Evolutionary conservation across 1,140 invertebrate genomes (phyloP).

Genomic region (Manduca sexta): DNA sequence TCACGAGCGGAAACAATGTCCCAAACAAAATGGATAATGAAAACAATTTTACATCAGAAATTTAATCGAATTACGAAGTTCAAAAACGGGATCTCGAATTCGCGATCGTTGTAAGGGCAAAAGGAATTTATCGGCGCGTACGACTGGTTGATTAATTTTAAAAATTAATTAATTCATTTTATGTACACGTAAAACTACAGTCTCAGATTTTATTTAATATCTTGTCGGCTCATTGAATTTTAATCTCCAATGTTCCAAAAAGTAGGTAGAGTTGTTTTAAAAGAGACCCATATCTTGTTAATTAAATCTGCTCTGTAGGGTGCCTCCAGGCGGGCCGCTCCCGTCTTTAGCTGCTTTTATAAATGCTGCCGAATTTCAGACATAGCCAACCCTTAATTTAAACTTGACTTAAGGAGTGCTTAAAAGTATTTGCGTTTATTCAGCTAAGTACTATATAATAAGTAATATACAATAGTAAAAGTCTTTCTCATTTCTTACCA

Average conservation of each 20-base stretch:
- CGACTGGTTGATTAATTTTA: conserved; percentile 17
- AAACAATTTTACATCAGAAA: conserved; percentile 65
- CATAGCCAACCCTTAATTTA: conserved; percentile 60
- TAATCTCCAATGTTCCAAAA: conserved; percentile 54
- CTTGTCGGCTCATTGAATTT: conserved; percentile 46
- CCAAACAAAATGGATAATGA: conserved; percentile 65
- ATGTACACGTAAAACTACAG: conserved; percentile 24
- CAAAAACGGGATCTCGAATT: conserved; percentile 38
- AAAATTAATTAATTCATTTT: conserved; percentile 22
- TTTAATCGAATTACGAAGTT: conserved; percentile 56
- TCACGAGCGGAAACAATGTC: conserved; percentile 61
- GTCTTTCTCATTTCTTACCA: conserved; percentile 7
- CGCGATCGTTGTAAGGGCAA: conserved; percentile 17
- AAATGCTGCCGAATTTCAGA: conserved; percentile 56
- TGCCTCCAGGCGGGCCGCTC: conserved; percentile 41
- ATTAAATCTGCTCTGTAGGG: conserved; percentile 68
- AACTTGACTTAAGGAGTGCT: conserved; percentile 48
- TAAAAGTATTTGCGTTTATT: conserved; percentile 42
- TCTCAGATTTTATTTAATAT: conserved; percentile 35
- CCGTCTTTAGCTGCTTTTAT: conserved; percentile 45
- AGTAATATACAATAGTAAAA: conserved; percentile 9
- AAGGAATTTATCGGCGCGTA: conserved; percentile 17
- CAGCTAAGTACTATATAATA: conserved; percentile 24
- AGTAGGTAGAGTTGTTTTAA: conserved; percentile 59
- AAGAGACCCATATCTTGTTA: conserved; percentile 69